Evolutionary conservation across 2,113 vertebrate genomes (phyloP).

Genomic region (Tenrec ecaudatus): DNA sequence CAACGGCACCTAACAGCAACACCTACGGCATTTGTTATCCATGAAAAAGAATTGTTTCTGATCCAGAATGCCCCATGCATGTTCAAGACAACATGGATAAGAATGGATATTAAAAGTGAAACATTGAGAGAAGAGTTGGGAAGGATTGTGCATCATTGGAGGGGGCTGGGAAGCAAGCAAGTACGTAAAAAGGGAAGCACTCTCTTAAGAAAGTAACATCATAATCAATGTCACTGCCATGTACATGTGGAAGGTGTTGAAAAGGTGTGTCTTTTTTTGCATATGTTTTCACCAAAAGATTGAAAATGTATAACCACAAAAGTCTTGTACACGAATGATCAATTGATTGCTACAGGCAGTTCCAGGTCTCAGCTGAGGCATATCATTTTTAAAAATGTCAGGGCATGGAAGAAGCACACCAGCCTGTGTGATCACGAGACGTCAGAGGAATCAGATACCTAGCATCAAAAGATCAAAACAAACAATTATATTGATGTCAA

Average conservation of each 20-base stretch:
- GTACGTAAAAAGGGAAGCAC: not conserved
- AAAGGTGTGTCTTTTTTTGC: too few species aligned
- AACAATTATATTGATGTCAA: too few species aligned
- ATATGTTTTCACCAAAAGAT: too few species aligned
- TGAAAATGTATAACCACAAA: too few species aligned
- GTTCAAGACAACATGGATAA: not conserved
- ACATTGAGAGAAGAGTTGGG: not conserved
- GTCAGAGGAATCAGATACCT: too few species aligned
- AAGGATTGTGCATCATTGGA: not conserved
- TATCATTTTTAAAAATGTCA: not conserved
- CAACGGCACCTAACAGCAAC: too few species aligned
- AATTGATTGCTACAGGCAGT: not conserved
- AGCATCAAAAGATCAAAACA: too few species aligned
- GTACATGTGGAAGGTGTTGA: too few species aligned
- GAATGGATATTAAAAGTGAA: not conserved
- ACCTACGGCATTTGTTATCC: not conserved
- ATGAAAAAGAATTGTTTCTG: not conserved
- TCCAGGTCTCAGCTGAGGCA: not conserved
- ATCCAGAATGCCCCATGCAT: not conserved
- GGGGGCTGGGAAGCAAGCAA: not conserved
- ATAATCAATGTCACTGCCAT: too few species aligned
- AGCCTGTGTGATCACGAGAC: too few species aligned
- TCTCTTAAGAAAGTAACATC: not conserved
- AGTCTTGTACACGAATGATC: too few species aligned
- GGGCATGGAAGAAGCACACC: too few species aligned